These are phyloP conservation scores for Chironomus striatipennis DNA, from an alignment of 1,140 invertebrate species.

Conservation along the genomic window DNA sequence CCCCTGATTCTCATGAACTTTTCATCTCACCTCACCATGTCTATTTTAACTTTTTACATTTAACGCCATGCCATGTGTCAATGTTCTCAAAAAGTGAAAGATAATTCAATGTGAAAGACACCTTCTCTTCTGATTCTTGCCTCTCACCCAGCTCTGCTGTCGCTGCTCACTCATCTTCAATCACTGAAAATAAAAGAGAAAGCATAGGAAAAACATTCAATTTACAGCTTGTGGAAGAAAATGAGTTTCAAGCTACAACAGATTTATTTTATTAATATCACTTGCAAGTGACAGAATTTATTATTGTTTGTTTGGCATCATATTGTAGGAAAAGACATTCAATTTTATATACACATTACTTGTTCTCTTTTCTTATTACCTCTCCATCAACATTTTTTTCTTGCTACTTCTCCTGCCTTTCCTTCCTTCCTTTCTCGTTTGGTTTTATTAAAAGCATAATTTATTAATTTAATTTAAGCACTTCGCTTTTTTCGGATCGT, in stretches of 20 bases:
- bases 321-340: background rate
- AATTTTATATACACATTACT: too few relatives aligned
- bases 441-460: background rate
- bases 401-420: background rate
- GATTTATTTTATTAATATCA: slow-evolving; percentile 15
- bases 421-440: background rate
- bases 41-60: background rate
- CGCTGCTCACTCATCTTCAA: background rate
- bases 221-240: background rate
- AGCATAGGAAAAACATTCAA: background rate
- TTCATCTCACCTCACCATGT: too few relatives aligned
- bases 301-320: slow-evolving; percentile 13
- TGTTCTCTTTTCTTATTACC: too few relatives aligned
- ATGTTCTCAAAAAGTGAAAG: background rate
- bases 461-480: slow-evolving; percentile 15
- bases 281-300: slow-evolving; percentile 12
- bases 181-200: background rate
- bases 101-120: slow-evolving; percentile 14
- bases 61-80: background rate
- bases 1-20: too few relatives aligned
- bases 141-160: too few relatives aligned
- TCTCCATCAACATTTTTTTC: too few relatives aligned
- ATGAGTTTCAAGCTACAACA: background rate
- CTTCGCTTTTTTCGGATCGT: background rate
- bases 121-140: background rate